Conservation (phyloP, 1,140 invertebrate genomes). For the Ceratina australensis region DNA sequence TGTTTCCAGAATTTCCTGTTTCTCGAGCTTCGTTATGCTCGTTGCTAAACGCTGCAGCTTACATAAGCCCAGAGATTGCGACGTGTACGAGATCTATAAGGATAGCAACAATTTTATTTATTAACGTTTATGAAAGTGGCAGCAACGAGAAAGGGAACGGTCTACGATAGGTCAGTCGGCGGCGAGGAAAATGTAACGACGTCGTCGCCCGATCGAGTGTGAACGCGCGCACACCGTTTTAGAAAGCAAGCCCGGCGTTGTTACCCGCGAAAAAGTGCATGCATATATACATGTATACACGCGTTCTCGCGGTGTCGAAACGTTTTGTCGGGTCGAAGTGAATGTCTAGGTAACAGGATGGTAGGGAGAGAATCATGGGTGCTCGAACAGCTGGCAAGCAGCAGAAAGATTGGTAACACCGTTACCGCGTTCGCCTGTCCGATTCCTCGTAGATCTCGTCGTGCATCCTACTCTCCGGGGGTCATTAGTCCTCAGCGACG, state of each 20-base stretch:
- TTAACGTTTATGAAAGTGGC: conserved; percentile 35
- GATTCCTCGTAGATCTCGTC: conserved; percentile 62
- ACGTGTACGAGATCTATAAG: too few relatives aligned
- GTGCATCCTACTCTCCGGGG: conserved; percentile 52
- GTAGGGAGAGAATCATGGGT: not conserved
- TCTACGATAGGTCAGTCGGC: conserved; percentile 28
- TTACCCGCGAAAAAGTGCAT: not conserved
- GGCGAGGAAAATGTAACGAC: conserved; percentile 32
- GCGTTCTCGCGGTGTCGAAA: conserved; percentile 49
- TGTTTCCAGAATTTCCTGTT: too few relatives aligned
- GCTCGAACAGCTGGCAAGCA: conserved; percentile 64
- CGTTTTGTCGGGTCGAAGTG: conserved; percentile 42
- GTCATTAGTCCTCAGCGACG: conserved; percentile 52
- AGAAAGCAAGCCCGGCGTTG: conserved; percentile 27
- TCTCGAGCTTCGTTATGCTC: too few relatives aligned
- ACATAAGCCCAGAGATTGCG: too few relatives aligned
- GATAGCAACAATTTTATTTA: too few relatives aligned
- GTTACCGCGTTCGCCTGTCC: conserved; percentile 49
- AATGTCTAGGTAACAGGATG: conserved; percentile 50
- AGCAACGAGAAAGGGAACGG: conserved; percentile 30
- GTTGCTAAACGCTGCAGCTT: too few relatives aligned
- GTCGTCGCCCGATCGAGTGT: conserved; percentile 5
- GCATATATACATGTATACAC: conserved; percentile 10
- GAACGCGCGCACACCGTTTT: conserved; percentile 3
- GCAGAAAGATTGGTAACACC: conserved; percentile 61